Conservation (phyloP, 2,888 invertebrate genomes). For the Polietes domitor region DNA sequence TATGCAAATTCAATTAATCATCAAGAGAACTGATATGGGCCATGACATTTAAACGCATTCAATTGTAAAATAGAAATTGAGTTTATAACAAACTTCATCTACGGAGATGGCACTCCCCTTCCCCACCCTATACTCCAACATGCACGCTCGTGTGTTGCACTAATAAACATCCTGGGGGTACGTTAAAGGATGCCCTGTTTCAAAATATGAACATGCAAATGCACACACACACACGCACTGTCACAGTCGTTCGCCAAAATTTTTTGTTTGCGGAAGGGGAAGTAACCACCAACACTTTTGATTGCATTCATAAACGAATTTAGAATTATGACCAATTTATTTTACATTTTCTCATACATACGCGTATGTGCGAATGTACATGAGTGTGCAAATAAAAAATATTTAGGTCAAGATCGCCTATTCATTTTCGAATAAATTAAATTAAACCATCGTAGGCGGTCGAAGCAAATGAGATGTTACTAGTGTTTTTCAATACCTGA, state of each 20-base stretch:
- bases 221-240: neutral
- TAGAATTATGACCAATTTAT: neutral
- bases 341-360: neutral
- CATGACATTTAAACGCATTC: constrained; percentile 64
- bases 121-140: neutral
- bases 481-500: too few species aligned
- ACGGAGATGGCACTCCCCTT: too few species aligned
- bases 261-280: neutral
- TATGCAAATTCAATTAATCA: constrained; percentile 63
- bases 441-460: too few species aligned
- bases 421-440: neutral
- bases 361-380: neutral
- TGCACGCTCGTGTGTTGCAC: neutral
- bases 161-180: neutral
- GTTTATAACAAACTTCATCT: constrained; percentile 48
- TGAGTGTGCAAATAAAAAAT: neutral
- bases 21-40: constrained; percentile 59
- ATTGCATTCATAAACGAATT: neutral
- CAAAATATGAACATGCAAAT: neutral
- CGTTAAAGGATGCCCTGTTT: neutral
- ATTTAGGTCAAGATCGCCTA: neutral
- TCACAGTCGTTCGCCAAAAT: neutral
- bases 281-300: neutral
- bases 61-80: constrained; percentile 60
- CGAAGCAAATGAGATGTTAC: too few species aligned